Base-by-base conservation (phyloP, 64 coral and sea anemone species). In the Hydrozoanthus tunicans region DNA sequence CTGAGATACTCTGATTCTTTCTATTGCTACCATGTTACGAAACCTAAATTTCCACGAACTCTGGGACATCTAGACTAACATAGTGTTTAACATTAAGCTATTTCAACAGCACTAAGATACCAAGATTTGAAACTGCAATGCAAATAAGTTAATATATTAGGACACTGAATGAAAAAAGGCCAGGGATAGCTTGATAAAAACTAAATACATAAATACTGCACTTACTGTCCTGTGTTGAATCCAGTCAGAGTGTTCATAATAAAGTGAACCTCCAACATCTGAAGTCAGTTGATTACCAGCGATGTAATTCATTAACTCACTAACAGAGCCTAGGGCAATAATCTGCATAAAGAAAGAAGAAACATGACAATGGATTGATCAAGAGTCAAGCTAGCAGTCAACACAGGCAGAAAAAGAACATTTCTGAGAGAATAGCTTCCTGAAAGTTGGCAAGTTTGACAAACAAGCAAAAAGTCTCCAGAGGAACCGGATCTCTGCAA, bases 221-320 rank as follows among this genome's bases (percentile, higher is more conserved):
- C 94, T 91, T 67, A 96, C 95, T 14, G 92, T 94, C 85, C 95
- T 89, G 26, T 94, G 85, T 32, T 96, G 80, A 52, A 96, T 81
- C 95, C 95, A 96, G 51, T 94, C 59, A 63, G n/a, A 71, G 26
- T 96, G 95, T 32, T 82, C 86, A n/a, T 96, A 96, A 52, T 96
- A 73, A 13, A 96, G 85, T 27, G 54, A 92, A 14, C 95, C 95
- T 17, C 92, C 95, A 17, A 96, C 54, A 62, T 96, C 95, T 54
- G 72, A 57, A 4, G 95, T 86, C 60, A 96, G 70, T 11, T 94
- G 92, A 60, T 91, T 91, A n/a, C 81, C 81, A 13, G 90, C 90
- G 67, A 96, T 92, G 64, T 92, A 96, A 56, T 84, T 91, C 60
- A 88, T 77, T 17, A 96, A 82, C 17, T 96, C 95, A 64, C 58